phyloP scores from a whole-genome alignment of 2,888 invertebrate species.

The Drosophila hamatofila region DNA sequence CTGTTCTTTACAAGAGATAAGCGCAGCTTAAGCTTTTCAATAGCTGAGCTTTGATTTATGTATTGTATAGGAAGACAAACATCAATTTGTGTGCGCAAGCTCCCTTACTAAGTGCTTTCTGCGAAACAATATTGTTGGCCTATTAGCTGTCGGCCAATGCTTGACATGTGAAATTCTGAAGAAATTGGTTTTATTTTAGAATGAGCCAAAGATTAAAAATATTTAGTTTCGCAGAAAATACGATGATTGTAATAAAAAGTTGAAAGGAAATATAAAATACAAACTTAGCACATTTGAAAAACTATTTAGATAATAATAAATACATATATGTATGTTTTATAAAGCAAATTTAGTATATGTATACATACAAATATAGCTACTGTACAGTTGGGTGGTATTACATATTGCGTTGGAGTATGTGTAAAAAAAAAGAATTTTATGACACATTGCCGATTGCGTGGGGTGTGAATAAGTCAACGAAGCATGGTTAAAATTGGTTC shows the following conservation, averaged over 20 bases:
- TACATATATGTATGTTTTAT: not conserved
- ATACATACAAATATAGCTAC: not conserved
- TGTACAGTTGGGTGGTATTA: not conserved
- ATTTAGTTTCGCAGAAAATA: slow-evolving; percentile 28
- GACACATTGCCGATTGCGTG: slow-evolving; percentile 13
- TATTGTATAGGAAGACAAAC: not conserved
- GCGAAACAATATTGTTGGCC: slow-evolving; percentile 32
- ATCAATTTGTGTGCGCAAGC: not conserved
- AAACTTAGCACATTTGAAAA: not conserved
- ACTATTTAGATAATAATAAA: not conserved
- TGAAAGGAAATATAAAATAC: not conserved
- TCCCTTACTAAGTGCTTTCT: slow-evolving; percentile 23
- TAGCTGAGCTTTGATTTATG: not conserved
- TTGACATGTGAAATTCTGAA: slow-evolving; percentile 43
- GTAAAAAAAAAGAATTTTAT: slow-evolving; percentile 16
- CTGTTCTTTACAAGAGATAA: slow-evolving; percentile 7
- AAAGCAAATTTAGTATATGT: not conserved
- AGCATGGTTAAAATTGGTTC: slow-evolving; percentile 6
- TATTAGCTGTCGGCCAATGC: slow-evolving; percentile 9
- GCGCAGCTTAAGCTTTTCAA: slow-evolving; percentile 1
- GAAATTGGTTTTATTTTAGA: slow-evolving; percentile 43
- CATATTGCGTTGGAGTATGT: slow-evolving; percentile 9
- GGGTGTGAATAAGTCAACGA: slow-evolving; percentile 11
- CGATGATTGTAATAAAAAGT: slow-evolving; percentile 23
- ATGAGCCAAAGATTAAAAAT: slow-evolving; percentile 15